Evolutionary conservation across 2,888 invertebrate genomes (phyloP).

Genomic region (Glomeris marginata): DNA sequence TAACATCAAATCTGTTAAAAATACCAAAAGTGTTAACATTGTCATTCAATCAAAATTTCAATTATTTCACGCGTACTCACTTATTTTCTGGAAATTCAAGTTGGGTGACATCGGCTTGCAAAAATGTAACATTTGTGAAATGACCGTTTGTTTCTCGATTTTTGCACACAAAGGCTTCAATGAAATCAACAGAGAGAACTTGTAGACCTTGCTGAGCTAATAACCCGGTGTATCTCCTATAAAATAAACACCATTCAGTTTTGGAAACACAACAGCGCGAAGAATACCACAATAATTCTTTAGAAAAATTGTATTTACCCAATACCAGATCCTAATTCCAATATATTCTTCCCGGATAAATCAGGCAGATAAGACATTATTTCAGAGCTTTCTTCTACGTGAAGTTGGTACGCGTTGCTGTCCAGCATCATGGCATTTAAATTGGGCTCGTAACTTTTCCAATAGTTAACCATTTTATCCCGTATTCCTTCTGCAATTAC

Average conservation of each 20-base stretch:
- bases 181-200: conserved; percentile 38
- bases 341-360: conserved; percentile 29
- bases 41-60: conserved; percentile 1
- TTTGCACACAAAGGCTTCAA: conserved; percentile 36
- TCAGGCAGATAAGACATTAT: conserved; percentile 35
- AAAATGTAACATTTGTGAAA: conserved; percentile 32
- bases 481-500: conserved; percentile 3
- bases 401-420: conserved; percentile 29
- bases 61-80: conserved; percentile 17
- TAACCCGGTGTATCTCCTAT: conserved; percentile 35
- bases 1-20: conserved; percentile 32
- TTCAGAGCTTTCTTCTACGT: conserved; percentile 31
- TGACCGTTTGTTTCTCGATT: conserved; percentile 33
- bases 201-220: conserved; percentile 32
- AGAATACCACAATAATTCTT: conserved; percentile 5
- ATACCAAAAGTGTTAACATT: conserved; percentile 7
- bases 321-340: conserved; percentile 40
- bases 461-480: conserved; percentile 22
- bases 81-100: conserved; percentile 28
- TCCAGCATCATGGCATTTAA: conserved; percentile 36
- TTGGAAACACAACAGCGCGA: not conserved
- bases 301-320: too few relatives aligned
- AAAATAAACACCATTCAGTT: conserved; percentile 15
- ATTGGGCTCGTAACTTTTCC: conserved; percentile 26
- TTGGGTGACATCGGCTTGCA: conserved; percentile 36